These are phyloP conservation scores for Dermochelys coriacea DNA, from an alignment of 2,797 vertebrate genomes.

Conservation along the genomic window DNA sequence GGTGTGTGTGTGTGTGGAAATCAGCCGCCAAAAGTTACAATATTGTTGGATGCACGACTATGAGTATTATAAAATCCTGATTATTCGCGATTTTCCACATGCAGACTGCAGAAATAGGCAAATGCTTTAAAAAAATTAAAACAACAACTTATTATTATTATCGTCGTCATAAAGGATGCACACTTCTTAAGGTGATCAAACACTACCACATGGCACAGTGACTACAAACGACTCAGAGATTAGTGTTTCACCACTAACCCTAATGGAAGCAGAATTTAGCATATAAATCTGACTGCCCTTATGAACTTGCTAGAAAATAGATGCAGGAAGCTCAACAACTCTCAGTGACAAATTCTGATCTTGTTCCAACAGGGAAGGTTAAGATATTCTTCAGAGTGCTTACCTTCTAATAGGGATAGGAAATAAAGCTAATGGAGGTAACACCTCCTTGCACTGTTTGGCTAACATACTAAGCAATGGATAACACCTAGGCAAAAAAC, in stretches of 20 bases:
- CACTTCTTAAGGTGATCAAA: neutral
- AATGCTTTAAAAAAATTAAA: neutral
- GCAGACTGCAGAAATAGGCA: conserved; percentile 7
- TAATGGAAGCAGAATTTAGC: neutral
- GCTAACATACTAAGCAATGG: neutral
- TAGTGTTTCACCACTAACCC: neutral
- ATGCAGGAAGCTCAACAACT: neutral
- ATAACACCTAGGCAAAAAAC: neutral
- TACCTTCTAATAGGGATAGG: neutral
- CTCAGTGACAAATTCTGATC: neutral
- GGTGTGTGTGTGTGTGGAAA: neutral
- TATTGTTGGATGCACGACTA: neutral
- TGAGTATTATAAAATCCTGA: neutral
- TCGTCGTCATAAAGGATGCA: neutral
- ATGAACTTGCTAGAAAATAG: conserved; percentile 1
- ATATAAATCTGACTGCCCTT: conserved; percentile 8
- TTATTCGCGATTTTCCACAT: neutral
- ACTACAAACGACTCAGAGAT: neutral
- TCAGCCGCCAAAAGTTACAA: neutral
- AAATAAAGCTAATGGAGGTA: neutral
- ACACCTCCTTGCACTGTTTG: neutral
- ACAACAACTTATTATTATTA: conserved; percentile 8
- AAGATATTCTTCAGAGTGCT: neutral
- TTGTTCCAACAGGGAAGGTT: neutral
- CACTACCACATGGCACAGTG: rapidly evolving